Evolutionary conservation across 1,140 invertebrate genomes (phyloP).

Genomic region (Augochlora pura): DNA sequence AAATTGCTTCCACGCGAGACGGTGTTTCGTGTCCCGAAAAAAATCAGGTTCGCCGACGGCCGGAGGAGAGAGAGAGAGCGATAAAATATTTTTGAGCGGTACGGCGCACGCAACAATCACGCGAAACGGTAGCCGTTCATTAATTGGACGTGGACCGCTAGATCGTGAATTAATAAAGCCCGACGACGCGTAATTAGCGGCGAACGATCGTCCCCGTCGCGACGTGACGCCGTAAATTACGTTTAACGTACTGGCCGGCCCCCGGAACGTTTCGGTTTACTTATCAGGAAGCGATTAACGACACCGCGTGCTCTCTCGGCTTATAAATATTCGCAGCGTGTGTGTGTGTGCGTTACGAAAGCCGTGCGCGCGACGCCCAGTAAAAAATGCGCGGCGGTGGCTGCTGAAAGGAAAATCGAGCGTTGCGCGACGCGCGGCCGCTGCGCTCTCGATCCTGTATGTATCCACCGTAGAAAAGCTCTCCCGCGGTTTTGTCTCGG

Average conservation of each 20-base stretch:
- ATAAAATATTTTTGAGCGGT: too few relatives aligned
- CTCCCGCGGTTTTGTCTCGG: too few relatives aligned
- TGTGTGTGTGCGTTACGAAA: slow-evolving; percentile 46
- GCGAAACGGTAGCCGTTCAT: too few relatives aligned
- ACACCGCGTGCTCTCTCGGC: background rate
- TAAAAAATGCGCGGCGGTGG: slow-evolving; percentile 5
- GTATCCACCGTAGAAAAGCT: too few relatives aligned
- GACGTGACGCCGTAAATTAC: slow-evolving; percentile 26
- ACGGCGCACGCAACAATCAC: too few relatives aligned
- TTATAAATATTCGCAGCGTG: slow-evolving; percentile 39
- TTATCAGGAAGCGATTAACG: slow-evolving; percentile 50
- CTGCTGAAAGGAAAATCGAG: slow-evolving; percentile 33
- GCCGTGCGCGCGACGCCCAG: background rate
- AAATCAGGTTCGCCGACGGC: too few relatives aligned
- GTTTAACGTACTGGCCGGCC: background rate
- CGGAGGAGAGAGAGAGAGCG: too few relatives aligned
- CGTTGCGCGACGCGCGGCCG: background rate
- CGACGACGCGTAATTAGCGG: slow-evolving; percentile 23
- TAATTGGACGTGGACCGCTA: too few relatives aligned
- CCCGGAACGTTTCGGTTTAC: slow-evolving; percentile 22
- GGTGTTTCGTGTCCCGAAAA: too few relatives aligned
- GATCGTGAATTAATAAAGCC: slow-evolving; percentile 19
- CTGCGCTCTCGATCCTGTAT: too few relatives aligned
- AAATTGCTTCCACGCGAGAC: too few relatives aligned
- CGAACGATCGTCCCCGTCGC: slow-evolving; percentile 9